These are phyloP conservation scores for Hafferia zeledoni DNA, from an alignment of 2,797 vertebrate species.

Conservation along the genomic window DNA sequence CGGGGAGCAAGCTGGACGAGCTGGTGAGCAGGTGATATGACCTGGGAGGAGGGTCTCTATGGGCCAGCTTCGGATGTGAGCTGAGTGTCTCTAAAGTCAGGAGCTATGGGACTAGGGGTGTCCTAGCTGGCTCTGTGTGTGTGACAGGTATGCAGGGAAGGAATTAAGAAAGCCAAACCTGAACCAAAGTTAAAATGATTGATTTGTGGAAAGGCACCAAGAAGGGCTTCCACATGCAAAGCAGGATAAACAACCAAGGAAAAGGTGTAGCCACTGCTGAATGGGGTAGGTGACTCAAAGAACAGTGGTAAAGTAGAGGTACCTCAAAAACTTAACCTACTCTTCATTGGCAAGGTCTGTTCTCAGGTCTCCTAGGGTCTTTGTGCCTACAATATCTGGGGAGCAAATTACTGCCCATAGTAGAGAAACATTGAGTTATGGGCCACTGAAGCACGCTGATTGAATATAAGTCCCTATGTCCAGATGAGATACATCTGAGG, in stretches of 20 bases:
- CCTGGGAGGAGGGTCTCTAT: not conserved
- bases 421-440: not conserved
- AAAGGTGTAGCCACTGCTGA: not conserved
- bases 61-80: not conserved
- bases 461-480: not conserved
- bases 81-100: not conserved
- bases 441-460: not conserved
- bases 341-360: not conserved
- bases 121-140: not conserved
- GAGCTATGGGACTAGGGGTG: not conserved
- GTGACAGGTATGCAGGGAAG: not conserved
- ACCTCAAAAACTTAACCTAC: not conserved
- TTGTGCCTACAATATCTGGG: not conserved
- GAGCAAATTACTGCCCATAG: not conserved
- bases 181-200: not conserved
- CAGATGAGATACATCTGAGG: not conserved
- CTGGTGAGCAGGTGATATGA: not conserved
- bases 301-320: not conserved
- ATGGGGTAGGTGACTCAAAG: not conserved
- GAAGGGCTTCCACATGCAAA: not conserved
- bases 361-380: not conserved
- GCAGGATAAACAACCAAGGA: not conserved
- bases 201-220: not conserved
- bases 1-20: accelerated
- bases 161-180: not conserved